A percentile compares a stretch with the other conserved stretches of the same genome.
phyloP scores from a whole-genome alignment of 2,113 vertebrate genomes.

The Regulus satrapa region DNA sequence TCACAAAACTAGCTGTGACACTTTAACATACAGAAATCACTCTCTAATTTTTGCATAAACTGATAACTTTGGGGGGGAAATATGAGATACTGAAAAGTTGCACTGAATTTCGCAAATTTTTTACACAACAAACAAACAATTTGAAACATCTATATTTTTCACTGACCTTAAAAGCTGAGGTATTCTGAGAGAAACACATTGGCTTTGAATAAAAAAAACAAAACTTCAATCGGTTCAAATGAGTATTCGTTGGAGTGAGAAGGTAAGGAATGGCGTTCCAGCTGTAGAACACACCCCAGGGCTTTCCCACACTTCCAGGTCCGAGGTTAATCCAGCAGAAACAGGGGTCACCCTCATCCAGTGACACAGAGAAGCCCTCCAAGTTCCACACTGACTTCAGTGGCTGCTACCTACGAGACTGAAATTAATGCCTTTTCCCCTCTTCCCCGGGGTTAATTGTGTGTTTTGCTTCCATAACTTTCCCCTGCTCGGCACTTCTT shows the following conservation, averaged over 20 bases:
- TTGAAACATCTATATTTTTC: not conserved
- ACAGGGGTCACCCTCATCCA: not conserved
- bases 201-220: not conserved
- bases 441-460: not conserved
- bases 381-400: not conserved
- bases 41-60: not conserved
- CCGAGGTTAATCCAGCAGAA: not conserved
- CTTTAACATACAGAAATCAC: not conserved
- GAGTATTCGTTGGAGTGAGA: not conserved
- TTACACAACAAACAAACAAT: not conserved
- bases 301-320: not conserved
- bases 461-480: not conserved
- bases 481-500: not conserved
- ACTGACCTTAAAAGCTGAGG: not conserved
- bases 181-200: not conserved
- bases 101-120: not conserved
- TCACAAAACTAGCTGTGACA: not conserved
- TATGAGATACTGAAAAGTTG: not conserved
- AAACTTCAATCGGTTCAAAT: not conserved
- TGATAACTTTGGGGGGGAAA: not conserved
- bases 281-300: fast-evolving
- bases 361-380: not conserved
- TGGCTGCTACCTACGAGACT: not conserved
- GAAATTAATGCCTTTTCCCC: not conserved
- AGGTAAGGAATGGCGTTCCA: not conserved